Evolutionary conservation across 2,113 vertebrate genomes (phyloP).

Genomic region (Todiramphus chloris): DNA sequence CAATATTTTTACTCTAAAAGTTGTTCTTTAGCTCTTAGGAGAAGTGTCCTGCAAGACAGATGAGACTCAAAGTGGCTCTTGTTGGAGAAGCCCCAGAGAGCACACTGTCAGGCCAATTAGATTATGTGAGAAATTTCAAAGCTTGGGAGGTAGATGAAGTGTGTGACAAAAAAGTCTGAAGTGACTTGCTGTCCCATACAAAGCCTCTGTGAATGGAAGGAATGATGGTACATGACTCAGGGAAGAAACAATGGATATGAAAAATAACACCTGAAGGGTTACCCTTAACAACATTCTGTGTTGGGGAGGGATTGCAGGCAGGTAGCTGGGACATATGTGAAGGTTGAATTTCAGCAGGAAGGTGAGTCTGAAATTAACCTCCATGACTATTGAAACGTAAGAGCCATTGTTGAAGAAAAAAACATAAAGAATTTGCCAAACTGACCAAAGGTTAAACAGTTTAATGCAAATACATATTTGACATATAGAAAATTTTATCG

Average conservation of each 20-base stretch:
- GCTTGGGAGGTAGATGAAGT: neutral
- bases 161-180: constrained; percentile 7
- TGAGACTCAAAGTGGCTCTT: neutral
- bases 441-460: neutral
- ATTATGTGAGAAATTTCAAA: neutral
- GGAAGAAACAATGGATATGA: neutral
- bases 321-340: fast-evolving
- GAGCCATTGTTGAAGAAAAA: neutral
- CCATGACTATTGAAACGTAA: neutral
- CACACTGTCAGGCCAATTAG: neutral
- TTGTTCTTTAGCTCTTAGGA: neutral
- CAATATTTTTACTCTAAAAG: neutral
- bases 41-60: neutral
- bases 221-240: neutral
- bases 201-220: neutral
- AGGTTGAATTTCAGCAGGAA: neutral
- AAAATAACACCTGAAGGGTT: neutral
- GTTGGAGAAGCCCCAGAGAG: neutral
- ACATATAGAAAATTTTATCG: neutral
- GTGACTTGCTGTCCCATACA: neutral
- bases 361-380: neutral
- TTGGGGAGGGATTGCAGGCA: neutral
- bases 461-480: neutral
- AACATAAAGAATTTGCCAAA: neutral
- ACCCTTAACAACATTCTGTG: fast-evolving